phyloP scores from a whole-genome alignment of 2,797 vertebrate species.

The Presbytis comata region DNA sequence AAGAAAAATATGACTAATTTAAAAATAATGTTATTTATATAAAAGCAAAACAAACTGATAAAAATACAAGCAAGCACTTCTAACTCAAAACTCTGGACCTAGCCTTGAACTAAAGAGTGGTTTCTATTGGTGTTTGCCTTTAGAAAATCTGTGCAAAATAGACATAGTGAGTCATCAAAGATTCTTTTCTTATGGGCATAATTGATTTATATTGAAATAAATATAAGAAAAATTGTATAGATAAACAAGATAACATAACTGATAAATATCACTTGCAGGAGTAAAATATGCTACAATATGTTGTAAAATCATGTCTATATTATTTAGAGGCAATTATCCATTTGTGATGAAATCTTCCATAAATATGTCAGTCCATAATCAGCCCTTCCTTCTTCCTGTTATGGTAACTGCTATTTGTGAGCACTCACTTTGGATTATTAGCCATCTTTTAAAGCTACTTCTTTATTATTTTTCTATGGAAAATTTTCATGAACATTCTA shows the following conservation, averaged over 20 bases:
- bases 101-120: neutral
- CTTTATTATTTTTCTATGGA: neutral
- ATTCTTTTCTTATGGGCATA: neutral
- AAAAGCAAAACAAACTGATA: neutral
- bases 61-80: neutral
- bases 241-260: neutral
- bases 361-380: neutral
- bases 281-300: neutral
- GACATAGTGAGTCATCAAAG: neutral
- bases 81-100: neutral
- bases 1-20: neutral
- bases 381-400: neutral
- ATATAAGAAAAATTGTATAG: neutral
- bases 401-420: neutral
- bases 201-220: slow-evolving; percentile 20
- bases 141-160: neutral
- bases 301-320: neutral
- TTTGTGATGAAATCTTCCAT: neutral
- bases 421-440: neutral
- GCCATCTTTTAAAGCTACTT: neutral
- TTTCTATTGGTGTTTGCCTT: slow-evolving; percentile 4
- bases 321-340: neutral
- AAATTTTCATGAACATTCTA: neutral
- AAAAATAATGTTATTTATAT: neutral
- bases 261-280: neutral